These are phyloP conservation scores for Cotesia glomerata DNA, from an alignment of 1,140 invertebrate genomes.

Conservation along the genomic window DNA sequence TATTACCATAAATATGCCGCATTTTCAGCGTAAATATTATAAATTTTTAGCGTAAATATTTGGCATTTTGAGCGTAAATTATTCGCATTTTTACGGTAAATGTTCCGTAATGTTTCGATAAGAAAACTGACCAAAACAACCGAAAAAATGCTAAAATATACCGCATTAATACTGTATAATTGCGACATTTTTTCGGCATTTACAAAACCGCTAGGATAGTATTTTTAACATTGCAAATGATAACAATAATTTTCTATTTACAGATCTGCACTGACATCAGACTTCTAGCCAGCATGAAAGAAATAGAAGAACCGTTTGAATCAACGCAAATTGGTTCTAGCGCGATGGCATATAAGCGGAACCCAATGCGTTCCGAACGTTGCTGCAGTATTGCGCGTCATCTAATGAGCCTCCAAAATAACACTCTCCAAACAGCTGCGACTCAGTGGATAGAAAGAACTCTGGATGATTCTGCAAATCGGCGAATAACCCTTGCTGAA, in stretches of 20 bases:
- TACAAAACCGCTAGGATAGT: too few relatives aligned
- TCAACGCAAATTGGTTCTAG: conserved; percentile 92
- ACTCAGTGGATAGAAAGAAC: conserved; percentile 98
- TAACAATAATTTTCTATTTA: conserved; percentile 21
- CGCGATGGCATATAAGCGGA: conserved; percentile 96
- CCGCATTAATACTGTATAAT: too few relatives aligned
- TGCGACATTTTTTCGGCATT: too few relatives aligned
- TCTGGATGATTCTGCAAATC: conserved; percentile 96
- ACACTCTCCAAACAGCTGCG: conserved; percentile 85
- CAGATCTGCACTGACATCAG: conserved; percentile 91
- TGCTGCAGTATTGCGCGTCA: conserved; percentile 92
- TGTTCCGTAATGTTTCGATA: too few relatives aligned
- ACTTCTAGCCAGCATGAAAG: conserved; percentile 90
- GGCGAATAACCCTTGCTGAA: conserved; percentile 89
- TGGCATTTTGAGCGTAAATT: too few relatives aligned
- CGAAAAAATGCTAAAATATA: too few relatives aligned
- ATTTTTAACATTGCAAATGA: too few relatives aligned
- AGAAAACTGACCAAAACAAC: too few relatives aligned
- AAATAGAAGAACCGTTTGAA: conserved; percentile 98
- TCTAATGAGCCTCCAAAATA: conserved; percentile 83
- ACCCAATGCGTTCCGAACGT: conserved; percentile 96
- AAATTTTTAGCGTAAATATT: too few relatives aligned
- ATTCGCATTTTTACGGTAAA: too few relatives aligned
- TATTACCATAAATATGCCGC: too few relatives aligned
- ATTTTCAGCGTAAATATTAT: too few relatives aligned